Evolutionary conservation across 2,113 vertebrate species (phyloP).

Genomic region (Gobiocypris rarus): DNA sequence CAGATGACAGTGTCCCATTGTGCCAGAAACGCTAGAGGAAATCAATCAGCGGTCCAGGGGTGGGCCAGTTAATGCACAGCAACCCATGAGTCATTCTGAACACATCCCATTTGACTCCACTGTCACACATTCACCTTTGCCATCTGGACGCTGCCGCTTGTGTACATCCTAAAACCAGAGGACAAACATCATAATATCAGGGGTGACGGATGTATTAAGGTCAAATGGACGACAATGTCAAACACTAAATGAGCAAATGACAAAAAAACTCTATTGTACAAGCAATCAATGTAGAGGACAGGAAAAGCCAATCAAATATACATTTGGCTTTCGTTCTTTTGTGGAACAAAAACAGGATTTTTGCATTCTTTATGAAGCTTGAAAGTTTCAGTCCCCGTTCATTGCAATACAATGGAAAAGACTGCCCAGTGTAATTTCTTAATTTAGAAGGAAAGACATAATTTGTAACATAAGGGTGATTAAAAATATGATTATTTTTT

Average conservation of each 20-base stretch:
- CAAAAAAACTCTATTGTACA: background rate
- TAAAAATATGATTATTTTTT: no score
- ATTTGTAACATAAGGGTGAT: background rate
- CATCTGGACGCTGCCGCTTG: constrained; percentile 13
- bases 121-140: constrained; percentile 27
- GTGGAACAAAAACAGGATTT: background rate
- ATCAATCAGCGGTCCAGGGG: constrained; percentile 65
- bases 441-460: background rate
- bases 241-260: constrained; percentile 24
- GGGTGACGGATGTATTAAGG: constrained; percentile 23
- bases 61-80: constrained; percentile 72
- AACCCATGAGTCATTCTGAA: constrained; percentile 55
- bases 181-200: constrained; percentile 6
- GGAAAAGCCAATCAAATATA: background rate
- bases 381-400: background rate
- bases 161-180: constrained; percentile 15
- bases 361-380: background rate
- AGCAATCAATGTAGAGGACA: background rate
- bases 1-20: constrained; percentile 70
- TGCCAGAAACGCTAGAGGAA: constrained; percentile 68
- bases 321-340: background rate
- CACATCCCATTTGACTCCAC: constrained; percentile 41
- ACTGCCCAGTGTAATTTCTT: background rate
- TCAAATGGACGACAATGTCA: background rate
- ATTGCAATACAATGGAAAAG: background rate